These are phyloP conservation scores for Hippopotamyrus pictus DNA, from an alignment of 2,797 vertebrate genomes.

Conservation along the genomic window DNA sequence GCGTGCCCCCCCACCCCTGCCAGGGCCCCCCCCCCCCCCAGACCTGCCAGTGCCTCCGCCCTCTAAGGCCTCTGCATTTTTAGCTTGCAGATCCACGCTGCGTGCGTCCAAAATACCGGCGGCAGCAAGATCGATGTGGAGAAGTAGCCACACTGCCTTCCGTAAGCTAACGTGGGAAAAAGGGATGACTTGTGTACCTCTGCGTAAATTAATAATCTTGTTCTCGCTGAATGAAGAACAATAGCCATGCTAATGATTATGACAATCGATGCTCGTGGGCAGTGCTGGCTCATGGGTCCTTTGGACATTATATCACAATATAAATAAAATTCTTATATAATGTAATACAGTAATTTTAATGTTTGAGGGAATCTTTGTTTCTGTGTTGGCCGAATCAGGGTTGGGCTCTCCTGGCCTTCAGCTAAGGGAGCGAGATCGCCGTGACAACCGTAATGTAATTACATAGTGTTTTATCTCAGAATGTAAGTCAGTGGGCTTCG, in stretches of 20 bases:
- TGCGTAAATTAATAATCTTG: conserved; percentile 35
- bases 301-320: conserved; percentile 47
- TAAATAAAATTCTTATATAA: conserved; percentile 51
- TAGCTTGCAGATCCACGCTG: neutral
- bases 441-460: conserved; percentile 65
- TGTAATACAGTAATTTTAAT: conserved; percentile 57
- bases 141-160: conserved; percentile 6
- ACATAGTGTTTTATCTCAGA: conserved; percentile 58
- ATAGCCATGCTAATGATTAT: conserved; percentile 54
- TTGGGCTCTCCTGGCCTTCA: neutral
- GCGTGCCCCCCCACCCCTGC: neutral
- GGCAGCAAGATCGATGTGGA: neutral
- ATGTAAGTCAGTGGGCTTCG: conserved; percentile 46
- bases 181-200: conserved; percentile 41
- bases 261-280: conserved; percentile 55
- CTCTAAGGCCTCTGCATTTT: neutral
- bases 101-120: neutral
- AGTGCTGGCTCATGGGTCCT: conserved; percentile 40
- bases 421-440: conserved; percentile 31
- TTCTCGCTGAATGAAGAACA: conserved; percentile 40
- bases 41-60: neutral
- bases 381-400: neutral
- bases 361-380: conserved; percentile 34
- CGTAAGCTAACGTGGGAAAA: conserved; percentile 33
- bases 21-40: neutral